These are phyloP conservation scores for Salmo trutta DNA, from an alignment of 2,797 vertebrate genomes.

Conservation along the genomic window DNA sequence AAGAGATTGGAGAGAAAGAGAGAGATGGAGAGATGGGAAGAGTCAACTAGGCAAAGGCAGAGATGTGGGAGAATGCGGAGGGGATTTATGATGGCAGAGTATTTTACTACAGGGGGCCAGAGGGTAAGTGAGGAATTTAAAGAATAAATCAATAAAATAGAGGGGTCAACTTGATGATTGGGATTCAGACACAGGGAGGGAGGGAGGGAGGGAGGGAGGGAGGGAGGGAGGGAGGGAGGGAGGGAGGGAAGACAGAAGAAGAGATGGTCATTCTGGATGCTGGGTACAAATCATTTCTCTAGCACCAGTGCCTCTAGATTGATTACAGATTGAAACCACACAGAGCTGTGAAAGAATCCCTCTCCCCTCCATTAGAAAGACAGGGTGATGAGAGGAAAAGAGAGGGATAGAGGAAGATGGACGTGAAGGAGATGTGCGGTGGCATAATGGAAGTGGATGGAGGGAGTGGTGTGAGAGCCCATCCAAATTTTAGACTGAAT, in stretches of 20 bases:
- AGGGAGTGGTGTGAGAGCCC: slow-evolving; percentile 30
- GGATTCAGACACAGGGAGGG: slow-evolving; percentile 1
- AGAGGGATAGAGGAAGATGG: neutral
- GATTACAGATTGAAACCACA: slow-evolving; percentile 25
- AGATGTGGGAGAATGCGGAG: neutral
- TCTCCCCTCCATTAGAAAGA: neutral
- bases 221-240: neutral
- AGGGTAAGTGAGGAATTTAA: neutral
- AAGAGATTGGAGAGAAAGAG: neutral
- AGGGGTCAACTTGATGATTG: neutral
- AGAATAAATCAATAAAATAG: neutral
- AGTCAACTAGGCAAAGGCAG: neutral
- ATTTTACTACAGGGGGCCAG: neutral
- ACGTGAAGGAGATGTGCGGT: slow-evolving; percentile 39
- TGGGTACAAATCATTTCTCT: slow-evolving; percentile 1
- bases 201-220: slow-evolving; percentile 21
- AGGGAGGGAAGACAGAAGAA: neutral
- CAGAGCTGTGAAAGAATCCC: neutral
- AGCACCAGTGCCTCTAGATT: slow-evolving; percentile 14
- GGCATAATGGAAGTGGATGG: slow-evolving; percentile 48
- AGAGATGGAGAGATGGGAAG: neutral
- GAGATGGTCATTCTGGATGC: neutral
- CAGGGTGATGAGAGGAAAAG: neutral
- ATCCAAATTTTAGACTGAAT: slow-evolving; percentile 38
- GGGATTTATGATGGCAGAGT: neutral